These are phyloP conservation scores for Drosophila stalkeri DNA, from an alignment of 2,888 invertebrate species.

Conservation along the genomic window DNA sequence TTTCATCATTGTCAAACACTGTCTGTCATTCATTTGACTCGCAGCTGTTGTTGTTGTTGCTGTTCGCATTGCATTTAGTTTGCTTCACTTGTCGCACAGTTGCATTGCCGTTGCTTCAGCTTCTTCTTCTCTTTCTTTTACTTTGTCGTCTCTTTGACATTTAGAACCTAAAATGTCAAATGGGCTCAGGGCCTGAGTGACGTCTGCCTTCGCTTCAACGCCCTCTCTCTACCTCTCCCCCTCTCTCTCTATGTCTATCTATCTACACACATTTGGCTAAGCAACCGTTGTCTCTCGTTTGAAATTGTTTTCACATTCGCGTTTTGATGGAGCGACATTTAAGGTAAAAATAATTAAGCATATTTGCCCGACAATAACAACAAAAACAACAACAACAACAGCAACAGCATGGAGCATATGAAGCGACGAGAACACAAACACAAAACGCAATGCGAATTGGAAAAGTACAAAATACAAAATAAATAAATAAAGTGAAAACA, in stretches of 20 bases:
- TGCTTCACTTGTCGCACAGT: conserved; percentile 49
- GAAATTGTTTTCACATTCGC: conserved; percentile 74
- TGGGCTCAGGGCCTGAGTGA: conserved; percentile 70
- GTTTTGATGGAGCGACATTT: conserved; percentile 76
- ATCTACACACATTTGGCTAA: background rate
- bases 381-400: conserved; percentile 21
- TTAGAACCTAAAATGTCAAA: conserved; percentile 74
- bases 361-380: conserved; percentile 67
- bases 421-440: conserved; percentile 49
- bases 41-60: conserved; percentile 16
- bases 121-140: conserved; percentile 16
- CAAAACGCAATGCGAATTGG: conserved; percentile 70
- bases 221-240: background rate
- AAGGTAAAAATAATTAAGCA: conserved; percentile 82
- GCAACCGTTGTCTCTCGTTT: conserved; percentile 30
- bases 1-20: conserved; percentile 54
- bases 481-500: conserved; percentile 57
- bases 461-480: conserved; percentile 55
- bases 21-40: conserved; percentile 27
- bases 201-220: conserved; percentile 7
- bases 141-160: conserved; percentile 59
- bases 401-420: conserved; percentile 52
- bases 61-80: conserved; percentile 58
- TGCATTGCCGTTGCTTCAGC: conserved; percentile 34
- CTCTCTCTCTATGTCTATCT: background rate